A percentile compares a stretch with the other conserved stretches of the same genome.
Conservation (phyloP, 2,113 vertebrate genomes). For the Dasyprocta punctata region DNA sequence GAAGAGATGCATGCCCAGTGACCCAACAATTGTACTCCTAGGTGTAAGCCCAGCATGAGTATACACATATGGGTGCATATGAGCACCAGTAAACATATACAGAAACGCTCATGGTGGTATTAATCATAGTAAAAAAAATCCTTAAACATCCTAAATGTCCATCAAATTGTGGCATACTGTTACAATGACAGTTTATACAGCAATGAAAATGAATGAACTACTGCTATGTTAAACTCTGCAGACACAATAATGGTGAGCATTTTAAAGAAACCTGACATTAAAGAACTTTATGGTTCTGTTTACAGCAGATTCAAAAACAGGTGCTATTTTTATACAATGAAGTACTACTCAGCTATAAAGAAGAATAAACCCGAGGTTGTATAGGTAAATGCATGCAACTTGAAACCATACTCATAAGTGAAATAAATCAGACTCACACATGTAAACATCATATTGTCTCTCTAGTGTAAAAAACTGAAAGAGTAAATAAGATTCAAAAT, state of each 20-base stretch:
- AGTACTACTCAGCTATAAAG: too few relatives aligned
- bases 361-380: too few relatives aligned
- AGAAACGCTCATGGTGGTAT: not conserved
- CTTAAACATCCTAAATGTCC: not conserved
- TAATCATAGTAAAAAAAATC: not conserved
- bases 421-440: too few relatives aligned
- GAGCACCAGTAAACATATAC: not conserved
- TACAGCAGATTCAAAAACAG: conserved; percentile 10
- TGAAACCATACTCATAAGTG: too few relatives aligned
- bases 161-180: not conserved
- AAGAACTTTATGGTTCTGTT: not conserved
- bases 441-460: too few relatives aligned
- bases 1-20: not conserved
- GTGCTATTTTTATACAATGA: not conserved
- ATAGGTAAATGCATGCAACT: too few relatives aligned
- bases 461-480: too few relatives aligned
- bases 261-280: not conserved
- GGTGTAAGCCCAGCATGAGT: not conserved
- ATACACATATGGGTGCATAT: not conserved
- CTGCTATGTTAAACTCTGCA: not conserved
- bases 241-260: not conserved
- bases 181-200: not conserved
- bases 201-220: conserved; percentile 16
- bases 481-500: too few relatives aligned
- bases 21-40: not conserved